These are phyloP conservation scores for Atta colombica DNA, from an alignment of 1,140 invertebrate genomes.

Conservation along the genomic window DNA sequence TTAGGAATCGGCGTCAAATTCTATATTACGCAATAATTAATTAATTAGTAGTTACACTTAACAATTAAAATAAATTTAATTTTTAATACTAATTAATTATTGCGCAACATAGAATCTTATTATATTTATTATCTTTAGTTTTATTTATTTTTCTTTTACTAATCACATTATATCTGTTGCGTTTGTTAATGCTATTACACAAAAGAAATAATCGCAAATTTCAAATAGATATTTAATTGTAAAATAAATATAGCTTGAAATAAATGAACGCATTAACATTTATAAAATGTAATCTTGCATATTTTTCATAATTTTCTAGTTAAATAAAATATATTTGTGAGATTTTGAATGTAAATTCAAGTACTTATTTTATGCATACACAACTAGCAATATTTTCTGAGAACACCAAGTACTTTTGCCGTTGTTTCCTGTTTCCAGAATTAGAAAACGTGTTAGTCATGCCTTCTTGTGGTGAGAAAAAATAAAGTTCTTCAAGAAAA, in stretches of 20 bases:
- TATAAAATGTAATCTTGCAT: background rate
- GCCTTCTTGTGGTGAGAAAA: background rate
- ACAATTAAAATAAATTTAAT: no score
- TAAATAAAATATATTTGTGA: background rate
- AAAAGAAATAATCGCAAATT: background rate
- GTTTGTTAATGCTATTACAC: background rate
- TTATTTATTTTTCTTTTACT: no score
- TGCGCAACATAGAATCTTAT: no score
- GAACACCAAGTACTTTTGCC: background rate
- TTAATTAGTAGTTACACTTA: no score
- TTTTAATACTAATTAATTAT: no score
- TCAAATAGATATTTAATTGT: background rate
- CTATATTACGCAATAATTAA: no score
- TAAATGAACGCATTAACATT: background rate
- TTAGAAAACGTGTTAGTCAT: constrained; percentile 21
- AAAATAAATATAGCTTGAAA: background rate
- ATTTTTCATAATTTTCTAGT: background rate
- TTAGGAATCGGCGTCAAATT: no score
- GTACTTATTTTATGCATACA: background rate
- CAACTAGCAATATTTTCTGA: background rate
- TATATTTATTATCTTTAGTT: no score
- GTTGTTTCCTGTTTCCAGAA: constrained; percentile 27
- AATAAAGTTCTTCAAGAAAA: constrained; percentile 4
- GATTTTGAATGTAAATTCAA: background rate
- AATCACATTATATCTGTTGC: background rate